A percentile compares a stretch with the other conserved stretches of the same genome.
Evolutionary conservation across 2,888 invertebrate species (phyloP).

Genomic region (Sycophila texana): DNA sequence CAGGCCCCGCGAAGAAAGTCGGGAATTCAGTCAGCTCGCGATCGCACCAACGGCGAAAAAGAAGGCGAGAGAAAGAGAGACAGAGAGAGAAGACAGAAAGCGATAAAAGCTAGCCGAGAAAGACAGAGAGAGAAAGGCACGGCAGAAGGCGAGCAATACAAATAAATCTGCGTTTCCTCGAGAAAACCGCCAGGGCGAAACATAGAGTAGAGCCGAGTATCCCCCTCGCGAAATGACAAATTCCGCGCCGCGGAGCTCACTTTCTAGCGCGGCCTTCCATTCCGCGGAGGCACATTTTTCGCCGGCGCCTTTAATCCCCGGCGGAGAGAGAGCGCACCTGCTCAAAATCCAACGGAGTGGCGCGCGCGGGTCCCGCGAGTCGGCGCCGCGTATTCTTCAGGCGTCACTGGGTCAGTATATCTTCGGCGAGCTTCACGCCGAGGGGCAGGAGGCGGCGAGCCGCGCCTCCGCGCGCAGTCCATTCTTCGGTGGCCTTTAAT

Average conservation of each 20-base stretch:
- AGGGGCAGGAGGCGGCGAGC: no score
- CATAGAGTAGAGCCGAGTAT: neutral
- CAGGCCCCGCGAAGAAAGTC: constrained; percentile 39
- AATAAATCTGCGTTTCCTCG: constrained; percentile 55
- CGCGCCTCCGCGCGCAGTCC: constrained; percentile 21
- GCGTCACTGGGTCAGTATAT: constrained; percentile 50
- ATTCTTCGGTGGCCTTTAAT: constrained; percentile 59
- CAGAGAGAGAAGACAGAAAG: constrained; percentile 6
- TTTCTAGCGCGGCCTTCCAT: neutral
- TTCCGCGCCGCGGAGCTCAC: constrained; percentile 12
- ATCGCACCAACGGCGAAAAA: neutral
- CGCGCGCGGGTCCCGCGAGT: neutral
- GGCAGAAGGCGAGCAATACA: constrained; percentile 13
- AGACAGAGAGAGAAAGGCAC: constrained; percentile 9
- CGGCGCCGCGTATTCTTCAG: constrained; percentile 21
- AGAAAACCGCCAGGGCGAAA: constrained; percentile 29
- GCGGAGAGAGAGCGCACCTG: neutral
- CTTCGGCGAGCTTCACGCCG: no score
- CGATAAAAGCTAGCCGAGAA: neutral
- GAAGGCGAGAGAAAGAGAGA: constrained; percentile 4
- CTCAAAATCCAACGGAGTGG: neutral
- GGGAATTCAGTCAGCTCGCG: constrained; percentile 42
- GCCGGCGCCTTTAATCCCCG: constrained; percentile 26
- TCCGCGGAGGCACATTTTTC: neutral
- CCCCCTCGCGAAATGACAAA: constrained; percentile 49